phyloP scores from a whole-genome alignment of 2,797 vertebrate species.

The Yasuhikotakia modesta region DNA sequence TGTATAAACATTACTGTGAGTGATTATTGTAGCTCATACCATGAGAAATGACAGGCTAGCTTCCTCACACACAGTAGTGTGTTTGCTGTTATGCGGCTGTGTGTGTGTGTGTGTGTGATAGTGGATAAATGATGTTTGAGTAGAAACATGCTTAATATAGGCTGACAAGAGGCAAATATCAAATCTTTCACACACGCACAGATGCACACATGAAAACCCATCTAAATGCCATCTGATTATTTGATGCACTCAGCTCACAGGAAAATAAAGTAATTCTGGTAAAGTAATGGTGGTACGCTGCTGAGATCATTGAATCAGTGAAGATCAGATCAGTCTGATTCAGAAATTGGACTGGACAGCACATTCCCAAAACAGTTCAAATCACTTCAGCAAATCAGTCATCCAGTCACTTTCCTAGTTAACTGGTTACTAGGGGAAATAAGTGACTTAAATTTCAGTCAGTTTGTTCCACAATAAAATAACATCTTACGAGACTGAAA shows the following conservation, averaged over 20 bases:
- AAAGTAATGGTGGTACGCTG: background rate
- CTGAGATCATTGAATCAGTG: background rate
- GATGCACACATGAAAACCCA: background rate
- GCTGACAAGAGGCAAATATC: conserved; percentile 22
- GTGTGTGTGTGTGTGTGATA: background rate
- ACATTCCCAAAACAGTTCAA: background rate
- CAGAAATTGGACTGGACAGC: background rate
- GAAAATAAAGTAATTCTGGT: too few relatives aligned
- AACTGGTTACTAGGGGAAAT: background rate
- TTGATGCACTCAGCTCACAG: background rate
- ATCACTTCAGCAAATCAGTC: background rate
- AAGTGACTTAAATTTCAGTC: background rate
- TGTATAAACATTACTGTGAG: conserved; percentile 42
- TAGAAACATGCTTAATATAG: conserved; percentile 23
- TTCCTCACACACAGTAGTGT: background rate
- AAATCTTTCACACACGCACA: background rate
- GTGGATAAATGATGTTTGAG: conserved; percentile 25
- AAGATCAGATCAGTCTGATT: background rate
- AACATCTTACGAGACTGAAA: background rate
- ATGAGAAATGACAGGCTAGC: conserved; percentile 30
- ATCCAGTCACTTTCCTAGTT: background rate
- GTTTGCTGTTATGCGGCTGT: background rate
- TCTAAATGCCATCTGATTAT: conserved; percentile 22
- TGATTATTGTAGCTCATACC: conserved; percentile 24
- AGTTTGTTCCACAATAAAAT: background rate